phyloP scores from a whole-genome alignment of 37 sponge, comb jelly and placozoan species.

The Eunapius fragilis region DNA sequence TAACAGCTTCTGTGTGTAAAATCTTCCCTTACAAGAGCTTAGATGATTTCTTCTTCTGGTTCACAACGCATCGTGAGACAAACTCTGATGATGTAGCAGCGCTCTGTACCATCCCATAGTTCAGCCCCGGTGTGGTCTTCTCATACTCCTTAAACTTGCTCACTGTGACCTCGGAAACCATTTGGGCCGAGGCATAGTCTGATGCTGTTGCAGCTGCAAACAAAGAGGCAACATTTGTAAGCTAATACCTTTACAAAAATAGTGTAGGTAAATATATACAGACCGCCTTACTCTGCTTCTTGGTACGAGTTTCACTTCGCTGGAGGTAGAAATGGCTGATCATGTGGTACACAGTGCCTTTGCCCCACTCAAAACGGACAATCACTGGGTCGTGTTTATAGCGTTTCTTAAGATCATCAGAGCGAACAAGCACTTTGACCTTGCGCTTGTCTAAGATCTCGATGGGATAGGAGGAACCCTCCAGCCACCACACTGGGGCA shows the following conservation, averaged over 20 bases:
- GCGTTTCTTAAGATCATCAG: slow-evolving; percentile 63
- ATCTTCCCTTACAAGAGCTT: neutral
- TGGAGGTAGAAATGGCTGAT: slow-evolving; percentile 87
- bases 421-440: slow-evolving; percentile 73
- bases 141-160: slow-evolving; percentile 33
- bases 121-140: slow-evolving; percentile 37
- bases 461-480: slow-evolving; percentile 74
- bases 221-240: neutral
- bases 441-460: slow-evolving; percentile 72
- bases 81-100: slow-evolving; percentile 81
- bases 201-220: neutral
- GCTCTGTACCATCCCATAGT: slow-evolving; percentile 80
- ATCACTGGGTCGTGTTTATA: slow-evolving; percentile 76
- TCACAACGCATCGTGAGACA: slow-evolving; percentile 76
- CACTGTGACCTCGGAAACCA: slow-evolving; percentile 29
- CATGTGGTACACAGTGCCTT: slow-evolving; percentile 87
- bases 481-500: slow-evolving; percentile 84
- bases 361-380: slow-evolving; percentile 80
- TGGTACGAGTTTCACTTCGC: slow-evolving; percentile 73
- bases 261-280: neutral
- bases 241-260: neutral
- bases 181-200: slow-evolving; percentile 56
- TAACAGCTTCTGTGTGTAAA: no score
- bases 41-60: slow-evolving; percentile 61
- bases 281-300: slow-evolving; percentile 48